Evolutionary conservation across 1,140 invertebrate genomes (phyloP).

Genomic region (Himalopsyche phryganea): DNA sequence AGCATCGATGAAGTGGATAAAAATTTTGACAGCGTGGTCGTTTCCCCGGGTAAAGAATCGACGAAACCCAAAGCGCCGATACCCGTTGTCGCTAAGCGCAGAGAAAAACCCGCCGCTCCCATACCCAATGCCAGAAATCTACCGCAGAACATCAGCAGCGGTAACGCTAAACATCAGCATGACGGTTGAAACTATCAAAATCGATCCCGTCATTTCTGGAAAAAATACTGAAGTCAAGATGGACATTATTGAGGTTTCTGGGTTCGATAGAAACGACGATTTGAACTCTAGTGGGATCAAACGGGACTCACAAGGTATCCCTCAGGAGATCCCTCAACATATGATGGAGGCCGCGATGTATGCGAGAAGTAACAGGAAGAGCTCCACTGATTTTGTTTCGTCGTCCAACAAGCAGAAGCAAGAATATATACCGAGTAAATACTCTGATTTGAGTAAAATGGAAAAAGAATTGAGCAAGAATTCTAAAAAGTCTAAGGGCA

Average conservation of each 20-base stretch:
- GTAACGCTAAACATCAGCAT: constrained; percentile 2
- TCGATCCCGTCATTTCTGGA: constrained; percentile 3
- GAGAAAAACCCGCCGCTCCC: constrained; percentile 50
- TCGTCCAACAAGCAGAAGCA: constrained; percentile 36
- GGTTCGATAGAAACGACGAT: constrained; percentile 36
- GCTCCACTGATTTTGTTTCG: constrained; percentile 37
- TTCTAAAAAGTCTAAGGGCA: constrained; percentile 66
- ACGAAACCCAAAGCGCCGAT: constrained; percentile 41
- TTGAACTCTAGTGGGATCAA: constrained; percentile 56
- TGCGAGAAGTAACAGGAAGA: constrained; percentile 64
- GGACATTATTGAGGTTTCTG: constrained; percentile 10
- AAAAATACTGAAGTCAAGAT: background rate
- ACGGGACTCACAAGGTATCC: constrained; percentile 57
- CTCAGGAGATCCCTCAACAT: constrained; percentile 63
- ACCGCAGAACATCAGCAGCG: constrained; percentile 23
- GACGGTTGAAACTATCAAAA: constrained; percentile 14
- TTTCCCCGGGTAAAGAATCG: constrained; percentile 39
- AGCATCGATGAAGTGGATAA: constrained; percentile 52
- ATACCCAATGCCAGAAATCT: constrained; percentile 46
- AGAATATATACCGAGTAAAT: constrained; percentile 33
- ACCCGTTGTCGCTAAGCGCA: constrained; percentile 49
- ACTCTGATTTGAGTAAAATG: constrained; percentile 37
- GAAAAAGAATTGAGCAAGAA: constrained; percentile 47
- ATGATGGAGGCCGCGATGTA: constrained; percentile 68
- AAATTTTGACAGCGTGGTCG: constrained; percentile 18